Percentiles rank a stretch among this genome's conserved stretches.
phyloP scores from a whole-genome alignment of 2,113 vertebrate genomes.

The Carassius gibelio region DNA sequence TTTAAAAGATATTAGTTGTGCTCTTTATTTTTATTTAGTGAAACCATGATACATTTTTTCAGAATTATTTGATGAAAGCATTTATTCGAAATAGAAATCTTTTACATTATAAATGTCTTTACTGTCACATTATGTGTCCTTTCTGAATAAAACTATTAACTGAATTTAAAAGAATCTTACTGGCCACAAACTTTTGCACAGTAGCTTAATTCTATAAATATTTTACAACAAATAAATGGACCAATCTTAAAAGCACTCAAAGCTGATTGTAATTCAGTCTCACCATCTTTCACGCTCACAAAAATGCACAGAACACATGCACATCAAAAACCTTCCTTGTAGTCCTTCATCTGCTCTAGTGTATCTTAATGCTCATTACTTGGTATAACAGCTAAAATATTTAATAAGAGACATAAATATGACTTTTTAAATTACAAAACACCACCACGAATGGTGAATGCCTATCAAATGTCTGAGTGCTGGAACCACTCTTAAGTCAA shows the following conservation, averaged over 20 bases:
- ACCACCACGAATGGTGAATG: background rate
- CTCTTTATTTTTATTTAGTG: background rate
- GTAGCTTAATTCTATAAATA: background rate
- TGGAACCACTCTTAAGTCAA: slow-evolving; percentile 66
- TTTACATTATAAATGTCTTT: background rate
- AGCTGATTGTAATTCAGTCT: background rate
- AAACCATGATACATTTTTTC: background rate
- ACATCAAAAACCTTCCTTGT: background rate
- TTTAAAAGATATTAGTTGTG: background rate
- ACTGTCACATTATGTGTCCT: background rate
- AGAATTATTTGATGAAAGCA: too few relatives aligned
- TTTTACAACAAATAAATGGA: background rate
- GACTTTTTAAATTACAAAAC: background rate
- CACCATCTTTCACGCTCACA: background rate
- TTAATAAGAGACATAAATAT: background rate
- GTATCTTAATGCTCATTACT: background rate
- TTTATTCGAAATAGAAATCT: background rate
- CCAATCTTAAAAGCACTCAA: background rate
- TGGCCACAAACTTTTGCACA: background rate
- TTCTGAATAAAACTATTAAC: background rate
- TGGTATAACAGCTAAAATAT: background rate
- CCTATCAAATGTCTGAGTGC: background rate
- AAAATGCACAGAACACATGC: background rate
- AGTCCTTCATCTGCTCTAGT: background rate
- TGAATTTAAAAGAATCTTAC: background rate